phyloP scores from a whole-genome alignment of 1,140 invertebrate species.

The Gonatopus flavifemur region DNA sequence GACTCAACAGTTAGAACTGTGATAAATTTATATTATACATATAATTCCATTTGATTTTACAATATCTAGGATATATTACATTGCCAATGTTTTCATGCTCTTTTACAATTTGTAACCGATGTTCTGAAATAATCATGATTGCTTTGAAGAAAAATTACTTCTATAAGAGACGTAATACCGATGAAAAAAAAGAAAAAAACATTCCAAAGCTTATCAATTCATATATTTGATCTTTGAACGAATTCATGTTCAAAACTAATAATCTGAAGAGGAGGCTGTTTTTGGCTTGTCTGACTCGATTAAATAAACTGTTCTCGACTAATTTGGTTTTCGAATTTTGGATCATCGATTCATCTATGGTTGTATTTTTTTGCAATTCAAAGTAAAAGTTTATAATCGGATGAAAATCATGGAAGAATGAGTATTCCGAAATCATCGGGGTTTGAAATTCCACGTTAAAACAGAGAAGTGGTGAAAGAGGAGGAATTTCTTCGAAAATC shows the following conservation, averaged over 20 bases:
- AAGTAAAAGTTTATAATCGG: too few species aligned
- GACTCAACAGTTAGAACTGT: constrained; percentile 45
- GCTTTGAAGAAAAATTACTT: constrained; percentile 14
- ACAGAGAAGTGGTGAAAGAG: too few species aligned
- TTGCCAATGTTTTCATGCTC: constrained; percentile 9
- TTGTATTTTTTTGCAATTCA: too few species aligned
- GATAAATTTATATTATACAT: constrained; percentile 44
- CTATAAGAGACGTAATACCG: constrained; percentile 13
- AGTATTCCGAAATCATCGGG: too few species aligned
- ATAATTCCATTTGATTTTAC: constrained; percentile 15
- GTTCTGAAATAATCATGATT: constrained; percentile 12
- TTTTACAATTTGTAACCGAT: constrained; percentile 11
- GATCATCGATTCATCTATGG: too few species aligned
- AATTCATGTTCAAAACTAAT: constrained; percentile 4
- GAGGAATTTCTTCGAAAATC: too few species aligned
- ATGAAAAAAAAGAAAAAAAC: constrained; percentile 17
- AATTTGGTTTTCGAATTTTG: too few species aligned
- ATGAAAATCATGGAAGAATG: too few species aligned
- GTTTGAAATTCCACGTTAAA: too few species aligned
- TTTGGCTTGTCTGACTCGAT: too few species aligned
- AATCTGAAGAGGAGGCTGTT: not conserved
- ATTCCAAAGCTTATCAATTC: constrained; percentile 21
- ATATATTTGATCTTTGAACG: constrained; percentile 10
- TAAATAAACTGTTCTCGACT: too few species aligned
- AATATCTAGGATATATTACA: constrained; percentile 10